Percentiles rank a stretch among this genome's conserved stretches.
Evolutionary conservation across 2,888 invertebrate genomes (phyloP).

Genomic region (Spodoptera littoralis): DNA sequence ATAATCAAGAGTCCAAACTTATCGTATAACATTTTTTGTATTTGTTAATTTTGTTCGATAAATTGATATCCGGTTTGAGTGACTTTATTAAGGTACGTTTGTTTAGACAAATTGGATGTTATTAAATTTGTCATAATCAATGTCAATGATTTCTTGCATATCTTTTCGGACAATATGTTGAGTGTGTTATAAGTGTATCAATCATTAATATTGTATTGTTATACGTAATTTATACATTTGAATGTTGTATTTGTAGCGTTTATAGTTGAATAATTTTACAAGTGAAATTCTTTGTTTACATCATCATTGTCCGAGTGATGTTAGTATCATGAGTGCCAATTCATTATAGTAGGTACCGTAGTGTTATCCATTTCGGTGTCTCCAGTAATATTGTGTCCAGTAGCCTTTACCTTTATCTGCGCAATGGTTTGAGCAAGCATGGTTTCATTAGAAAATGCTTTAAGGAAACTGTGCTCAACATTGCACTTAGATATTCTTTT

Average conservation of each 20-base stretch:
- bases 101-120: conserved; percentile 50
- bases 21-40: conserved; percentile 73
- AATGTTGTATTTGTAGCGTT: conserved; percentile 60
- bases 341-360: conserved; percentile 54
- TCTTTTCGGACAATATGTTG: conserved; percentile 72
- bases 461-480: conserved; percentile 24
- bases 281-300: conserved; percentile 44
- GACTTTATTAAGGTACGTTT: conserved; percentile 62
- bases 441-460: conserved; percentile 45
- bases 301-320: conserved; percentile 45
- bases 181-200: conserved; percentile 55
- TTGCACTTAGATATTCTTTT: conserved; percentile 47
- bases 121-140: conserved; percentile 51
- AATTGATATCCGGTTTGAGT: conserved; percentile 66
- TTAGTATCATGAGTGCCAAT: conserved; percentile 73
- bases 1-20: conserved; percentile 76
- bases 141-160: conserved; percentile 75
- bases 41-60: conserved; percentile 68
- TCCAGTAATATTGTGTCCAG: conserved; percentile 35
- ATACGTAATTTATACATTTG: conserved; percentile 54
- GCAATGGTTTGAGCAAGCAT: conserved; percentile 42
- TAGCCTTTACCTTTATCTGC: conserved; percentile 25
- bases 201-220: conserved; percentile 52
- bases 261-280: conserved; percentile 54
- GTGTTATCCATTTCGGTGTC: conserved; percentile 30